Evolutionary conservation across 2,888 invertebrate species (phyloP), one percentile per base, ranked within the genome.

Genomic region (Plebejus anna): DNA sequence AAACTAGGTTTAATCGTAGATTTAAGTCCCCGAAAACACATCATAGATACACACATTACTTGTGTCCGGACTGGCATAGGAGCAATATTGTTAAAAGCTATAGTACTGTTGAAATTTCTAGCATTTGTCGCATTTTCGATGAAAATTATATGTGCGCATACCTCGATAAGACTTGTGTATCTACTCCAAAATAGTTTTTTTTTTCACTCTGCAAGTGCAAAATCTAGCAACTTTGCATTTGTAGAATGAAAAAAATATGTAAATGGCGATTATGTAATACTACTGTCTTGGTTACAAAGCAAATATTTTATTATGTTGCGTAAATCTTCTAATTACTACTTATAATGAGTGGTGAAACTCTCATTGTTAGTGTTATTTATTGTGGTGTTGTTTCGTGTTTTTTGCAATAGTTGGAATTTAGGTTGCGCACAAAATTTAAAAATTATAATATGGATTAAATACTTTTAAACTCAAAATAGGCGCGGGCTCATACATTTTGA

Each of bases 1-100:
- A 73, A 28, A 32, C 11, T 73, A 55, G 51, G 28, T 55, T 51
- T 73, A 36, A 16, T 32, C 1, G 1, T 55, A 55, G 55, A 51
- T 73, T 2, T 73, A 73, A 32, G 73, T 5, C 3, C 16, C 28
- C 73, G 51, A 51, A 73, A 55, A 73, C 73, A 73, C 73, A 73
- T 55, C 73, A 55, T 55, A 51, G 51, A 42, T 22, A 71, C 71
- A 42, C 42, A 16, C 7, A 9, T 42, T 16, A 28, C 70, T 13
- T n/a, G 13, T 36, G 32, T 70, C 3, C 0, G 6, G 38, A 16
- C 1, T 38, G 1, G 16, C 11, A 38, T 7, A 70, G 0, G 0
- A 61, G 0, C 28, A 0, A 1, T 1, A 61, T 61, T 61, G 28
- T 4, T 22, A 11, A 9, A 61, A 9, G 28, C 61, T 61, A 28